phyloP scores from a whole-genome alignment of 2,888 invertebrate species.

The Cheilosia scutellata region DNA sequence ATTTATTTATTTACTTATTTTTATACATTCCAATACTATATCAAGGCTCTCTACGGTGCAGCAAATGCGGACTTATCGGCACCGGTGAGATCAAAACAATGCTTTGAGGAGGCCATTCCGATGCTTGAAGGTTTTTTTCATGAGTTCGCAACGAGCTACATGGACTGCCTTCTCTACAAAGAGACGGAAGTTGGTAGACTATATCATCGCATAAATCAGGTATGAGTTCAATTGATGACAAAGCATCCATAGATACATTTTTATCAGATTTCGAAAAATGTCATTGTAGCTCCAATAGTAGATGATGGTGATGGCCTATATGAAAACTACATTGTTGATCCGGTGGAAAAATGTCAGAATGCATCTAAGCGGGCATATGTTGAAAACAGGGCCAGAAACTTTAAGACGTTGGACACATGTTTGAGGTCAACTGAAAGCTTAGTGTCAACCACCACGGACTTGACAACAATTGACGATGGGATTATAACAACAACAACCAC shows the following conservation, averaged over 20 bases:
- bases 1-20: too few species aligned
- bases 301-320: background rate
- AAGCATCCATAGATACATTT: background rate
- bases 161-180: background rate
- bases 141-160: background rate
- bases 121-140: background rate
- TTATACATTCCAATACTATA: too few species aligned
- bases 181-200: background rate
- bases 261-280: conserved; percentile 1
- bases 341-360: background rate
- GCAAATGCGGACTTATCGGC: background rate
- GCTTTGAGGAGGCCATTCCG: background rate
- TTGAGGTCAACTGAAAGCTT: background rate
- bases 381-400: background rate
- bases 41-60: background rate
- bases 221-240: background rate
- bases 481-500: background rate
- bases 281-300: background rate
- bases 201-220: background rate
- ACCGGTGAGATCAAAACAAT: background rate
- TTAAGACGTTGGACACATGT: background rate
- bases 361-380: background rate
- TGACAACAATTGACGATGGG: background rate
- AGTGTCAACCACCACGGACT: background rate
- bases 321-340: background rate